These are phyloP conservation scores for Linyphia triangularis DNA, from an alignment of 2,888 invertebrate genomes.

Conservation along the genomic window DNA sequence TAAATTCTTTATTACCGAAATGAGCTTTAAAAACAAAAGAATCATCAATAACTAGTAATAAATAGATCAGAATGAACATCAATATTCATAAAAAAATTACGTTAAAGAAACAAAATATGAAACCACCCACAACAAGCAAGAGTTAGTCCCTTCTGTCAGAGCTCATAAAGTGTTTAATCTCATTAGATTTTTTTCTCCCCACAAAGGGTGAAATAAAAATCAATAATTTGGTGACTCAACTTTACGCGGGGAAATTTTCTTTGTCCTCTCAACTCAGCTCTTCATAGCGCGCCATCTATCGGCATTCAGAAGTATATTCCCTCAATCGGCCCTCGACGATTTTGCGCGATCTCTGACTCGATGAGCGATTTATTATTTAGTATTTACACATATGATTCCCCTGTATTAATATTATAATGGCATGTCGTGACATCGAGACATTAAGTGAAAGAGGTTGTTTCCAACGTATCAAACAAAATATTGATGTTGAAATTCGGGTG, in stretches of 20 bases:
- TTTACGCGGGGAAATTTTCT: constrained; percentile 5
- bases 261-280: neutral
- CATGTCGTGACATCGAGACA: constrained; percentile 19
- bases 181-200: neutral
- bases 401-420: constrained; percentile 34
- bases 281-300: constrained; percentile 63
- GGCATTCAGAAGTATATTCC: constrained; percentile 11
- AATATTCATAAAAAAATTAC: neutral
- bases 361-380: constrained; percentile 42
- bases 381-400: constrained; percentile 48
- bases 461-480: constrained; percentile 50
- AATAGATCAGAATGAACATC: too few relatives aligned
- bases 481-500: constrained; percentile 37
- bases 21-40: too few relatives aligned
- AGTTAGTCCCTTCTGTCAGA: neutral
- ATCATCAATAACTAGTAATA: too few relatives aligned
- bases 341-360: neutral
- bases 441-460: constrained; percentile 5
- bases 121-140: neutral
- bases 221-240: constrained; percentile 54
- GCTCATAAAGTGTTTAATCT: neutral
- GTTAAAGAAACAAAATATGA: neutral
- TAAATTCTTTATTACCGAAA: too few relatives aligned
- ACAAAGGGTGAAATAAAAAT: constrained; percentile 28
- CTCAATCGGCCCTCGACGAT: constrained; percentile 1